Evolutionary conservation across 2,888 invertebrate genomes (phyloP).

Genomic region (Amiota communis): DNA sequence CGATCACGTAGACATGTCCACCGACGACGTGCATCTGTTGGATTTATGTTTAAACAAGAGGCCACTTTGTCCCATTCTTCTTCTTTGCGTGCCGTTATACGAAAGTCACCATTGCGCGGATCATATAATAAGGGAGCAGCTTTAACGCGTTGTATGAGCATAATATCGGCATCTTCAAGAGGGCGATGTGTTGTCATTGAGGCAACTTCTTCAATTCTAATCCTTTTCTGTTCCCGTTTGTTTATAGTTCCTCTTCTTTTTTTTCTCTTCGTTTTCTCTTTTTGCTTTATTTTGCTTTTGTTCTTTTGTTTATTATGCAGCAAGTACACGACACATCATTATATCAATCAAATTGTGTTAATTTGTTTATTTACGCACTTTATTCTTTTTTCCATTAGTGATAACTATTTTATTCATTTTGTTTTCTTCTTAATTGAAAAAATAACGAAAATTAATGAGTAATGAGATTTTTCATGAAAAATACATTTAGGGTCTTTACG

Average conservation of each 20-base stretch:
- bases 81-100: conserved; percentile 68
- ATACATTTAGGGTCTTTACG: too few species aligned
- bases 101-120: conserved; percentile 69
- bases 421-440: too few species aligned
- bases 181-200: conserved; percentile 62
- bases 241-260: neutral
- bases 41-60: conserved; percentile 55
- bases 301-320: conserved; percentile 34
- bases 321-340: too few species aligned
- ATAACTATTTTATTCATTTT: too few species aligned
- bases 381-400: too few species aligned
- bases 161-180: conserved; percentile 63
- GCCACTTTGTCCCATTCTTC: conserved; percentile 71
- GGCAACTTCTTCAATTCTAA: neutral
- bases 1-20: conserved; percentile 73
- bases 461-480: too few species aligned
- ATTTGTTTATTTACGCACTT: too few species aligned
- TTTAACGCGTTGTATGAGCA: conserved; percentile 67
- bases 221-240: conserved; percentile 9
- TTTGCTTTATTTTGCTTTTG: conserved; percentile 36
- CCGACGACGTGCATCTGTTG: conserved; percentile 62
- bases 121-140: conserved; percentile 69
- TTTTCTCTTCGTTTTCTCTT: conserved; percentile 35
- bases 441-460: too few species aligned
- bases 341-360: too few species aligned